Base-by-base conservation (phyloP, 1,140 invertebrate species). In the Drosophila murphyi region DNA sequence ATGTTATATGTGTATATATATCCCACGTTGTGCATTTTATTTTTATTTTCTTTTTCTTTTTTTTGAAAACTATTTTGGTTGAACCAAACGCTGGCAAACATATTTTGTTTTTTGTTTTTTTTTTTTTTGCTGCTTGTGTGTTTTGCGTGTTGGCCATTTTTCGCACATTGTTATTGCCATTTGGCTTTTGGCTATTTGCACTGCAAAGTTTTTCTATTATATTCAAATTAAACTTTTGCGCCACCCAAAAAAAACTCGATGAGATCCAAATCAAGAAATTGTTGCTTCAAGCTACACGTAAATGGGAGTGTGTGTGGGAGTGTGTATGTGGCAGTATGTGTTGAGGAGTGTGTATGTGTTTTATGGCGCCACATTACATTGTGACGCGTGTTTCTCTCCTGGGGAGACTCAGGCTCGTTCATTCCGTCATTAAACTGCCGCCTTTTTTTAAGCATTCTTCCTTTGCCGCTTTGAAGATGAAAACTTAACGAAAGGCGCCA, bases 141-240 rank as follows among this genome's bases (percentile, higher is more conserved):
- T 60, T 70, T 71, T 75, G 35, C 56, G 79, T 83, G 76, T 72
- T 67, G 60, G 60, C 51, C 64, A 62, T 54, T 51, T 68, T 48
- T 6, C 35, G 41, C 71, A 56, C 70, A 63, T 78, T 76, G 72
- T 72, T 82, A 54, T 82, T 77, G 67, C 47, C 62, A 20, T 54
- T 62, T 79, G 76, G 75, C 57, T 74, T 80, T 78, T 63, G 31
- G 67, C 75, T 64, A 69, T 75, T 80, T 78, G 57, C 63, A 37
- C 54, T 55, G 50, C 65, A 75, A 61, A 88, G 85, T 88, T 88
- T 88, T 89, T 89, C 85, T 89, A 89, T 89, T 89, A 89, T 89
- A 89, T 89, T 85, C 85, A 89, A 89, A 89, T 89, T 89, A 89
- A 89, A 89, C 85, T 89, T 89, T 89, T 69, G 35, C 68, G 31